phyloP scores from a whole-genome alignment of 2,888 invertebrate species.

The Cheilosia grossa region DNA sequence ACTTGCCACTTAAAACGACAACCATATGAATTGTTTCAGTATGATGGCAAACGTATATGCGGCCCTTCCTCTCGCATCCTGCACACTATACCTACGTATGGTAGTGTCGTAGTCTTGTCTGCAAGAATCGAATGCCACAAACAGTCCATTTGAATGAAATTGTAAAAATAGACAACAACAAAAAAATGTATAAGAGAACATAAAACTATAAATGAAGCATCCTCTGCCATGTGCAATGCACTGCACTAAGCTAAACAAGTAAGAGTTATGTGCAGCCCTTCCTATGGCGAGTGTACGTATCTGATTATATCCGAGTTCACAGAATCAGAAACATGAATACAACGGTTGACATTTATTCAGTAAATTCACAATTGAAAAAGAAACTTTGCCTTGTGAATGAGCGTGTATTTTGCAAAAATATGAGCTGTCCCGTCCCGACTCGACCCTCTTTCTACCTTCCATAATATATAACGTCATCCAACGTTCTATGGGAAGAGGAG shows the following conservation, averaged over 20 bases:
- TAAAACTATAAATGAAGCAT: constrained; percentile 48
- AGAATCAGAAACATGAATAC: constrained; percentile 45
- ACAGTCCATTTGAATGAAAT: constrained; percentile 59
- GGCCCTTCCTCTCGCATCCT: constrained; percentile 25
- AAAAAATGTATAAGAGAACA: constrained; percentile 12
- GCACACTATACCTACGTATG: not conserved
- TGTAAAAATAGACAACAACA: constrained; percentile 16
- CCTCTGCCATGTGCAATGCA: constrained; percentile 34
- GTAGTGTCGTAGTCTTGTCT: constrained; percentile 12
- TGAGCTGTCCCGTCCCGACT: not conserved
- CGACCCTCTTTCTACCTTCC: not conserved
- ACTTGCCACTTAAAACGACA: constrained; percentile 31
- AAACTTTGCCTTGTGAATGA: constrained; percentile 52
- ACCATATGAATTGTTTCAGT: constrained; percentile 39
- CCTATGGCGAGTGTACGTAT: constrained; percentile 31
- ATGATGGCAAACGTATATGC: constrained; percentile 37
- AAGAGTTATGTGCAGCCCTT: constrained; percentile 28
- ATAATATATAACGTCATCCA: not conserved
- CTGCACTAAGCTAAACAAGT: constrained; percentile 27
- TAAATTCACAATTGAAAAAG: constrained; percentile 28
- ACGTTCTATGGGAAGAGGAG: constrained; percentile 16
- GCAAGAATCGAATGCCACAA: constrained; percentile 55
- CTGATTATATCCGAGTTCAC: constrained; percentile 59
- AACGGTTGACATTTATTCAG: constrained; percentile 65
- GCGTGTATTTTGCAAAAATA: constrained; percentile 29